Evolutionary conservation across 37 sponge, comb jelly and placozoan species (phyloP), one percentile per base, ranked within the genome.

Genomic region (Oscarella lobularis): DNA sequence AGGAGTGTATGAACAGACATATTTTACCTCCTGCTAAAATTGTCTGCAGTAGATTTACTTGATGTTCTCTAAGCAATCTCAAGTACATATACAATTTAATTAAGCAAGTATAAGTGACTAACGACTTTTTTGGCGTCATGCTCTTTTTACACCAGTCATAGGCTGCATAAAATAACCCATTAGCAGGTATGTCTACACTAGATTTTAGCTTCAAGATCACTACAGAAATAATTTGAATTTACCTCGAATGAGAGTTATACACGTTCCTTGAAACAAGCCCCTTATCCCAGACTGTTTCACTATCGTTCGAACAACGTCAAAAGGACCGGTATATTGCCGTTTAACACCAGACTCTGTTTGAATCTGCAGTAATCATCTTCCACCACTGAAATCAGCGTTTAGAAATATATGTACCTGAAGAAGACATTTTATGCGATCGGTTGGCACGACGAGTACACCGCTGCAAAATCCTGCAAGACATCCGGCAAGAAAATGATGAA

Each of bases 361-460:
- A 66, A 91, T 94, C 84, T 82, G 36, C 4, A n/a, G n/a, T n/a
- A n/a, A n/a, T n/a, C n/a, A n/a, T n/a, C n/a, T n/a, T n/a, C n/a
- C n/a, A n/a, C n/a, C 20, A 20, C 27, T 30, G 20, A 14, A 77
- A 27, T 73, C 20, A 77, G 33, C 37, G 78, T 35, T 27, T 3
- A 31, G 34, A n/a, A n/a, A 39, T 31, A n/a, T n/a, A n/a, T n/a
- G n/a, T 76, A 85, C 81, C 82, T 97, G 98, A 78, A 97, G 78
- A 31, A 97, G 79, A 75, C 98, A 97, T 72, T 97, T 97, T 73
- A 97, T 78, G 31, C 98, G 66, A 74, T 97, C 98, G 4, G 89
- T 91, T 2, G 98, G 98, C 30, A 84, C 85, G 55, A 83, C 83
- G 31, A 97, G 74, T 0, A 75, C 66, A n/a, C 91, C 88, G 30